A percentile compares a stretch with the other conserved stretches of the same genome.
Evolutionary conservation across 2,888 invertebrate species (phyloP).

Genomic region (Chymomyza caudatula): DNA sequence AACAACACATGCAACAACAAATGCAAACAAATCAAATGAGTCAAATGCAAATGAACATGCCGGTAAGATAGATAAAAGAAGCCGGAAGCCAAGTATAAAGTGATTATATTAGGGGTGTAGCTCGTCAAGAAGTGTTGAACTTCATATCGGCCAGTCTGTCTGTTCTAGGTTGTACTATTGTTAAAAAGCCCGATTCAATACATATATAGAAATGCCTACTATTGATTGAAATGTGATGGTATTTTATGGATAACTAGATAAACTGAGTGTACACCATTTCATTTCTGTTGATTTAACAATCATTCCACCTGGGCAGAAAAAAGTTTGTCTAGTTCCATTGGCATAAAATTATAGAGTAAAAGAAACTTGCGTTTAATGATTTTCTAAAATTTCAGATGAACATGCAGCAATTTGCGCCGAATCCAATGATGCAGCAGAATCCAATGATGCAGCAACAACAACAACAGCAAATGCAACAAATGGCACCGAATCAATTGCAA

Average conservation of each 20-base stretch:
- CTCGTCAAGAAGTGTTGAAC: too few species aligned
- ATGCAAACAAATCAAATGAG: conserved; percentile 74
- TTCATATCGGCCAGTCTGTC: too few species aligned
- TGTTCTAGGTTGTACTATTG: background rate
- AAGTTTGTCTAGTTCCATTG: background rate
- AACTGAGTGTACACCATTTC: too few species aligned
- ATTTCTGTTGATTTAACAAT: too few species aligned
- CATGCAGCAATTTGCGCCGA: conserved; percentile 77
- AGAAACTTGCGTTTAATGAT: background rate
- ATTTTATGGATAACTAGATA: too few species aligned
- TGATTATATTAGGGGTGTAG: background rate
- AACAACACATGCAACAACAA: conserved; percentile 73
- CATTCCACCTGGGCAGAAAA: too few species aligned
- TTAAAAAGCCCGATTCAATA: too few species aligned
- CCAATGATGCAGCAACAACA: conserved; percentile 78
- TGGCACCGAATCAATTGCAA: conserved; percentile 70
- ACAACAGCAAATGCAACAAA: conserved; percentile 74
- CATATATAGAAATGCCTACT: too few species aligned
- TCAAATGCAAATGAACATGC: conserved; percentile 78
- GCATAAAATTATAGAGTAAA: background rate
- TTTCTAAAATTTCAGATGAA: conserved; percentile 65
- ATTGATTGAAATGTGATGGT: too few species aligned
- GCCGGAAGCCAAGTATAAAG: background rate
- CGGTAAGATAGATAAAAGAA: conserved; percentile 48
- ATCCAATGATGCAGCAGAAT: conserved; percentile 76